Base-by-base conservation (phyloP, 2,888 invertebrate genomes). In the Sesia apiformis region DNA sequence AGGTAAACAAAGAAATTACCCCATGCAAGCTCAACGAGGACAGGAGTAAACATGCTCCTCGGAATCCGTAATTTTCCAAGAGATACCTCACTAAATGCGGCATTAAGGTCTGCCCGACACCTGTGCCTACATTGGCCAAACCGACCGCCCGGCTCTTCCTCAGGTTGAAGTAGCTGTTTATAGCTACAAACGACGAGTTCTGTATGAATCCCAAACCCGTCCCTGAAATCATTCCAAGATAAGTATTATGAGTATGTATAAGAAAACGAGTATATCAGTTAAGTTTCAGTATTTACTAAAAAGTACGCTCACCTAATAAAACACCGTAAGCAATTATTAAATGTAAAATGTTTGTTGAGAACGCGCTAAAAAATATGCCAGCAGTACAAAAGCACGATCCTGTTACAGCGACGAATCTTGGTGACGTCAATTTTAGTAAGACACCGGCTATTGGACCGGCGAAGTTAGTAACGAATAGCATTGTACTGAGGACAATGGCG, bases 111-210 rank as follows among this genome's bases (percentile, higher is more conserved):
- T 94, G 94, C 3, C 95, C 95, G 39, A 94, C 78, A 57, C 94
- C 94, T 60, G 94, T 94, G 55, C 95, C 95, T 39, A 94, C 94
- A 82, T 94, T 91, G 0, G 94, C 92, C 40, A 94, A 82, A 3
- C 94, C 94, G 55, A 94, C 94, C n/a, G 95, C 95, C 49, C 93
- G 90, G 58, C 93, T 93, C 63, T 93, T 92, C 70, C 87, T 91
- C 56, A 87, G 84, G 56, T 89, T 91, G 70, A 95, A 95, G 76
- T 94, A 95, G 39, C 92, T 90, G 73, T 93, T 94, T 58, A 94
- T 92, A 40, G 93, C 92, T 66, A 94, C 91, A 75, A 94, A 94
- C 40, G 93, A 91, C 3, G 94, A 91, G 51, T 94, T 93, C 60
- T 93, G 92, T 60, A 94, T 92, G 57, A 95, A 87, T 40, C 94